These are phyloP conservation scores for Conus ventricosus DNA, from an alignment of 1,140 invertebrate genomes.

Conservation along the genomic window DNA sequence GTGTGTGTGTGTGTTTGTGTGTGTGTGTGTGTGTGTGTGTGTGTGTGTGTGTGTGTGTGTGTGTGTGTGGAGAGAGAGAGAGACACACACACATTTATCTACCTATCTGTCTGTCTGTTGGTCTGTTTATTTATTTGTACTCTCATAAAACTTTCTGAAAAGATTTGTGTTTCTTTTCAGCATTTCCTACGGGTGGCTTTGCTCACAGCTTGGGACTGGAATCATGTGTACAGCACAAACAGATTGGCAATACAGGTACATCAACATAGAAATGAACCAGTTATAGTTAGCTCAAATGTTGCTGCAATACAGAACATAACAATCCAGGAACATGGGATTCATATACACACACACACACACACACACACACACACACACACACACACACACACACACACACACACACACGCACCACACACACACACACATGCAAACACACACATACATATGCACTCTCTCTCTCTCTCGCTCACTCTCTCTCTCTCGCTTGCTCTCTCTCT, in stretches of 20 bases:
- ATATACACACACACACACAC: background rate
- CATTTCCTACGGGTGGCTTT: slow-evolving; percentile 53
- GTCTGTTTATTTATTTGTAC: too few species aligned
- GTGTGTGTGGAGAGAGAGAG: slow-evolving; percentile 1
- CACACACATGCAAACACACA: background rate
- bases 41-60: background rate
- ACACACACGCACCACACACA: slow-evolving; percentile 2
- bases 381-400: background rate
- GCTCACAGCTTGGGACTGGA: slow-evolving; percentile 52
- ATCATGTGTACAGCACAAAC: slow-evolving; percentile 44
- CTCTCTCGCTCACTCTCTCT: too few species aligned
- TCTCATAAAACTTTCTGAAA: too few species aligned
- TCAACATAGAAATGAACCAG: too few species aligned
- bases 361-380: background rate
- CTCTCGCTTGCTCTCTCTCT: too few species aligned
- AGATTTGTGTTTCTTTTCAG: background rate
- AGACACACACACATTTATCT: too few species aligned
- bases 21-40: background rate
- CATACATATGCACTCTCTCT: too few species aligned
- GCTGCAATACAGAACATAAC: too few species aligned
- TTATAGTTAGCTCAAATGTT: too few species aligned
- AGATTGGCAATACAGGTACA: slow-evolving; percentile 29
- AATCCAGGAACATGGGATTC: background rate
- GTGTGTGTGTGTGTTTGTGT: slow-evolving; percentile 6
- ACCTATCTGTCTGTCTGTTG: too few species aligned